Conservation (phyloP, 2,113 vertebrate genomes). For the Donacobius atricapilla region DNA sequence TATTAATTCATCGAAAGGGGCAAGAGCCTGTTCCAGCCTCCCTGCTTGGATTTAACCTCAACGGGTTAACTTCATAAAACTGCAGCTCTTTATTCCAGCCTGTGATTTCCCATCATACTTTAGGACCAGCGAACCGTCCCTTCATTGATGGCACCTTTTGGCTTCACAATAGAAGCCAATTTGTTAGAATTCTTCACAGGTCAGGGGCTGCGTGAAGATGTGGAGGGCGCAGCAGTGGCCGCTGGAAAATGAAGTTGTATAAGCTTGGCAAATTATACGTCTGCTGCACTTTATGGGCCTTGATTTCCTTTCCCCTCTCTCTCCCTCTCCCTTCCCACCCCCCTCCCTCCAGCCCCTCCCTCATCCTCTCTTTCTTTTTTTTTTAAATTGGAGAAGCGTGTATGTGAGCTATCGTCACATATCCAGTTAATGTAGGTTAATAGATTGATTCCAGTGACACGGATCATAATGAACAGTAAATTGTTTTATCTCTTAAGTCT, state of each 20-base stretch:
- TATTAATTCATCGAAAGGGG: background rate
- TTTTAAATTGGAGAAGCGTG: constrained; percentile 70
- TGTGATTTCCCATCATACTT: constrained; percentile 94
- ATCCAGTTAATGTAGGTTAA: constrained; percentile 98
- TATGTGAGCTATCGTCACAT: constrained; percentile 85
- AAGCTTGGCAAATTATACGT: constrained; percentile 92
- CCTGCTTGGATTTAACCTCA: constrained; percentile 68
- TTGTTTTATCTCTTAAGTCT: constrained; percentile 99
- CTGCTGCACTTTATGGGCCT: constrained; percentile 89
- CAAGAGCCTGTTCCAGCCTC: background rate
- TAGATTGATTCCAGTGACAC: constrained; percentile 99
- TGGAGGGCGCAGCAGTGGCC: constrained; percentile 85
- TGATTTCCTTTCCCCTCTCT: constrained; percentile 73
- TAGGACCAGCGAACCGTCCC: constrained; percentile 92
- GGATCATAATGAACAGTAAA: constrained; percentile 99
- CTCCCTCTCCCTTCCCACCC: background rate
- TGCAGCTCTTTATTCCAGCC: constrained; percentile 88
- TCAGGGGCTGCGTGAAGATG: constrained; percentile 92
- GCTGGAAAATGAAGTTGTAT: constrained; percentile 94
- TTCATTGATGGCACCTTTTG: constrained; percentile 99
- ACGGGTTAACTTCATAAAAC: constrained; percentile 98
- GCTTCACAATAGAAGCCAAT: constrained; percentile 99
- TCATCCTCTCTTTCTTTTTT: constrained; percentile 52
- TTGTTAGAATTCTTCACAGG: constrained; percentile 99
- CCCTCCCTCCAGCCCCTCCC: background rate